Base-by-base conservation (phyloP, 1,140 invertebrate species). In the Anadara kagoshimensis region DNA sequence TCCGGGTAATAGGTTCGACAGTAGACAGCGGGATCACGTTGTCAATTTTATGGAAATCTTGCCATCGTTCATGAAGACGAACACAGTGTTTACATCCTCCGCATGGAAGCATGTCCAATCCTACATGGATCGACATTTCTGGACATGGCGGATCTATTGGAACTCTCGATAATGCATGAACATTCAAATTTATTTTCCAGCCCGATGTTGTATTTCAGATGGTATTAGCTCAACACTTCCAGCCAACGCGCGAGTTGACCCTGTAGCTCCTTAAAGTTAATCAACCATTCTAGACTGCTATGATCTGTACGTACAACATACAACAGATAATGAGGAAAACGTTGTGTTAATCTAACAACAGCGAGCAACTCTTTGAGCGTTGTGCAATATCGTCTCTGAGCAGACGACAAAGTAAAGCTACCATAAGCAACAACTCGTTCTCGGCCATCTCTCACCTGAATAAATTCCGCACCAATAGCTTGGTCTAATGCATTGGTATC, bases 241-340 rank as follows among this genome's bases (percentile, higher is more conserved):
- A 76, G 57, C 83, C 82, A 86, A 20, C 85, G 61, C 0, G 82
- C 76, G 20, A 85, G 43, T 54, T 81, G 80, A 16, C 75, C 80
- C 51, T 65, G 51, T n/a, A 80, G 76, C 26, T 73, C 45, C 26
- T 59, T 59, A 56, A 75, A 75, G 5, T 54, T 65, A 20, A 71
- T 47, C 18, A 82, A 26, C 76, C 77, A 83, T 51, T 63, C 71
- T 18, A 81, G 53, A 18, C 73, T 62, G n/a, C 45, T 54, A 73
- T 83, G 79, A 56, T 83, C 81, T 10, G 77, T 83, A 12, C 69
- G 22, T 11, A 84, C 18, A 2, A 61, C 49, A 47, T 83, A 83
- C 0, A 62, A 41, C 3, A 83, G 69, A 57, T 82, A 83, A 29
- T 72, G 75, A 58, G 66, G 12, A 59, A 78, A 82, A 12, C 75